Base-by-base conservation (phyloP, 2,888 invertebrate genomes). In the Strigamia transsilvanica region DNA sequence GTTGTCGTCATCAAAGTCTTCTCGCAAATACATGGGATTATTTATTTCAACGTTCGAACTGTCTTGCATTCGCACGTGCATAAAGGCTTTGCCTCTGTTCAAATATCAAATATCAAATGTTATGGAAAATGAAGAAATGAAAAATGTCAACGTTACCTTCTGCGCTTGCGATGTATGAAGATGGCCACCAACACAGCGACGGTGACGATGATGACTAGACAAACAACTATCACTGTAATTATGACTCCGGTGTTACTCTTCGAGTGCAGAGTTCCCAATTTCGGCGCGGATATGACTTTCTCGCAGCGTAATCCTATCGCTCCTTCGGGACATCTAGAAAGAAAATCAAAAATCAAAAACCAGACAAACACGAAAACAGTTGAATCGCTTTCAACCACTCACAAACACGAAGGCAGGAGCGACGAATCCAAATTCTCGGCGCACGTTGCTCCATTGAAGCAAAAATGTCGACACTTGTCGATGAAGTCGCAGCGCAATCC, bases 11-110 rank as follows among this genome's bases (percentile, higher is more conserved):
- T 87, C 85, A 84, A 91, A 91, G 85, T 92, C 91, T 84, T 94
- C 94, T 82, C 91, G 91, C 86, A 94, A 91, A 88, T 94, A 95
- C 92, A 95, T 94, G 38, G 95, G 95, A 90, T 95, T 95, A 87
- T 90, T 92, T 86, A 94, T 93, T 90, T 94, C 95, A 86, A 95
- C 93, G 80, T 88, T 88, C 41, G 87, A 87, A 88, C 94, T 94
- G 88, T 95, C 94, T 83, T 94, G 91, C 86, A 95, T 91, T 13
- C 94, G 91, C 83, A 93, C 92, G 89, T 95, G 95, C 85, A 92
- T 92, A 87, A 94, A 94, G 80, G 92, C 91, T 84, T 90, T 90
- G 4, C 92, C 91, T 86, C 92, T 92, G 61, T 21, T 21, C 15
- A 42, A 42, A 51, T 2, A 80, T n/a, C 13, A 56, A 82, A 77